Percentiles rank a stretch among this genome's conserved stretches.
Evolutionary conservation across 1,140 invertebrate species (phyloP).

Genomic region (Sesamia nonagrioides): DNA sequence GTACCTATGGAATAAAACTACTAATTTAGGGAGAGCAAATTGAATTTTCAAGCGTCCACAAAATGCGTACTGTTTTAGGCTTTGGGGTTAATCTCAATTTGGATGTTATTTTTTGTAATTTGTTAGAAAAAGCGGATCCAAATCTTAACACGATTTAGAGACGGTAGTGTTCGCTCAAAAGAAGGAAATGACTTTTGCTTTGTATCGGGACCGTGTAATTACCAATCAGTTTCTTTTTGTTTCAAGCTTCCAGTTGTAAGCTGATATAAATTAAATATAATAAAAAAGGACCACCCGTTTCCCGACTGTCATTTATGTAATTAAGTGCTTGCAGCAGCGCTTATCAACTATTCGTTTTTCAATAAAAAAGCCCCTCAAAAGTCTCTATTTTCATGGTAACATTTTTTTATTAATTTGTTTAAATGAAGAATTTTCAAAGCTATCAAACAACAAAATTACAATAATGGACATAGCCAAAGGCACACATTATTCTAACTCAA

Average conservation of each 20-base stretch:
- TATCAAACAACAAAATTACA: too few relatives aligned
- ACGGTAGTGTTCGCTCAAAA: slow-evolving; percentile 59
- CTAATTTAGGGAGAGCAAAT: slow-evolving; percentile 36
- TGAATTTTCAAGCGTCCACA: slow-evolving; percentile 34
- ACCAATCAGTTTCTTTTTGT: slow-evolving; percentile 68
- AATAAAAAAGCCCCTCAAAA: background rate
- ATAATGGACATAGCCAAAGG: too few relatives aligned
- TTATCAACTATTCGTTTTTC: background rate
- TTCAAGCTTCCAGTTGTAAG: slow-evolving; percentile 58
- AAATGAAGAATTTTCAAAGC: too few relatives aligned
- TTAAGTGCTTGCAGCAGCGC: background rate
- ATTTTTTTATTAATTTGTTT: background rate
- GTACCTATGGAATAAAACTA: slow-evolving; percentile 16
- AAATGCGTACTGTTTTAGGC: slow-evolving; percentile 24
- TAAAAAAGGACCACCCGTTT: slow-evolving; percentile 67
- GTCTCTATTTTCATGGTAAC: background rate
- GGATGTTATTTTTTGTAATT: slow-evolving; percentile 38
- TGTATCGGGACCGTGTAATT: slow-evolving; percentile 72
- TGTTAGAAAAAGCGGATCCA: background rate
- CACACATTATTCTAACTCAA: too few relatives aligned
- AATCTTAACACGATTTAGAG: slow-evolving; percentile 46
- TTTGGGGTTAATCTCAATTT: slow-evolving; percentile 37
- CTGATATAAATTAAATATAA: slow-evolving; percentile 60
- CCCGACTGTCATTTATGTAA: background rate
- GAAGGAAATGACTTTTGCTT: slow-evolving; percentile 73